Evolutionary conservation across 1,140 invertebrate genomes (phyloP).

Genomic region (Trichogramma pretiosum): DNA sequence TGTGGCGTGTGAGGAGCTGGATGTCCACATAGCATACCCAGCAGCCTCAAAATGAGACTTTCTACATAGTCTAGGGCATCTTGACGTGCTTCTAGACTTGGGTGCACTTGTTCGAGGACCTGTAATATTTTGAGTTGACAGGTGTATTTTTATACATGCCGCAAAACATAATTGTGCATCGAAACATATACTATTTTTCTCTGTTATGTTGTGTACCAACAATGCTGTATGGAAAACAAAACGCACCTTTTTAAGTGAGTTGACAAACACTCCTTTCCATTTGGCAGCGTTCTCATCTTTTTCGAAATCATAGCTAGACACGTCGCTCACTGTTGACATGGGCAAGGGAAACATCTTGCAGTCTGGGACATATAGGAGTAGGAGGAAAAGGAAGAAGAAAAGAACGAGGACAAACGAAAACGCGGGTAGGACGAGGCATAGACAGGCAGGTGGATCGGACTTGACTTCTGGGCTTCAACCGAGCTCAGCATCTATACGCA

Average conservation of each 20-base stretch:
- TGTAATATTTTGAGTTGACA: too few relatives aligned
- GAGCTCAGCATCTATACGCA: too few relatives aligned
- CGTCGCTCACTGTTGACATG: conserved; percentile 48
- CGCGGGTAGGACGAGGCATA: conserved; percentile 9
- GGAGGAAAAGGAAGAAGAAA: conserved; percentile 8
- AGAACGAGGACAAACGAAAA: not conserved
- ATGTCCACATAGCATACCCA: conserved; percentile 79
- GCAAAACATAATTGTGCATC: too few relatives aligned
- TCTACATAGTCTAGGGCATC: conserved; percentile 92
- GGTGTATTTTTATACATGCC: too few relatives aligned
- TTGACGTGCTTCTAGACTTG: conserved; percentile 73
- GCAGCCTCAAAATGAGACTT: conserved; percentile 75
- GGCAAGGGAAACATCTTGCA: conserved; percentile 50
- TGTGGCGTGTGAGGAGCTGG: conserved; percentile 70
- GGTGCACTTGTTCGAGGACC: conserved; percentile 87
- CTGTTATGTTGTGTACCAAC: too few relatives aligned
- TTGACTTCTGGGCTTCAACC: too few relatives aligned
- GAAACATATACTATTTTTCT: too few relatives aligned
- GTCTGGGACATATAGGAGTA: conserved; percentile 18
- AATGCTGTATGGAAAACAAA: too few relatives aligned
- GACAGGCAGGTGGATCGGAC: not conserved
- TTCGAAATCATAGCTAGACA: conserved; percentile 74
- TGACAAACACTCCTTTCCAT: conserved; percentile 83
- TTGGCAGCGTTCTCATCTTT: conserved; percentile 78
- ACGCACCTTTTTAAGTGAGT: conserved; percentile 64